phyloP scores from a whole-genome alignment of 2,113 vertebrate species.

The Calonectris borealis region DNA sequence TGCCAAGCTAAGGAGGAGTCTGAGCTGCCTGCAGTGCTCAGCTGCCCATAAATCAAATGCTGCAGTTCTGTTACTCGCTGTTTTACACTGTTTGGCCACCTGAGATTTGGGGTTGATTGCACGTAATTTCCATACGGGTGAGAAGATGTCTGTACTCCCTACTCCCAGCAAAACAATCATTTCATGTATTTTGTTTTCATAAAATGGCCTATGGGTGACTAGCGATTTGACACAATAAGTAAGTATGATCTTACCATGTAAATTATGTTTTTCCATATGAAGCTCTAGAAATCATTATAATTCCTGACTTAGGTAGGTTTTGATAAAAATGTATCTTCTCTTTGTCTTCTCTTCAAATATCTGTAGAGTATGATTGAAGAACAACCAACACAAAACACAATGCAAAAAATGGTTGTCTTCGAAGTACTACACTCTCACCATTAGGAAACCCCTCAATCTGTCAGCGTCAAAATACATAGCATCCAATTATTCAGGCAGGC shows the following conservation, averaged over 20 bases:
- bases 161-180: not conserved
- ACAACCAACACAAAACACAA: not conserved
- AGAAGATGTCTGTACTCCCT: not conserved
- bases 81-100: not conserved
- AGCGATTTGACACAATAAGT: not conserved
- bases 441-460: not conserved
- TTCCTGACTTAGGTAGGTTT: not conserved
- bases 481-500: not conserved
- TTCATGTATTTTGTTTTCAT: not conserved
- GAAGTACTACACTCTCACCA: not conserved
- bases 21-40: not conserved
- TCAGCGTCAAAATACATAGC: not conserved
- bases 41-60: conserved; percentile 23
- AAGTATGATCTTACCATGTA: not conserved
- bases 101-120: not conserved
- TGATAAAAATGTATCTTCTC: not conserved
- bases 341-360: not conserved
- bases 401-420: not conserved
- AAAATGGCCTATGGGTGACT: not conserved
- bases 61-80: not conserved
- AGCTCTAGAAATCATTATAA: not conserved
- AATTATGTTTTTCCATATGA: not conserved
- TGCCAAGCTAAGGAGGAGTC: conserved; percentile 15
- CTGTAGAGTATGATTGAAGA: not conserved
- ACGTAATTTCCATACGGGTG: not conserved